Percentiles rank a stretch among this genome's conserved stretches.
Evolutionary conservation across 2,113 vertebrate genomes (phyloP).

Genomic region (Elachura formosa): DNA sequence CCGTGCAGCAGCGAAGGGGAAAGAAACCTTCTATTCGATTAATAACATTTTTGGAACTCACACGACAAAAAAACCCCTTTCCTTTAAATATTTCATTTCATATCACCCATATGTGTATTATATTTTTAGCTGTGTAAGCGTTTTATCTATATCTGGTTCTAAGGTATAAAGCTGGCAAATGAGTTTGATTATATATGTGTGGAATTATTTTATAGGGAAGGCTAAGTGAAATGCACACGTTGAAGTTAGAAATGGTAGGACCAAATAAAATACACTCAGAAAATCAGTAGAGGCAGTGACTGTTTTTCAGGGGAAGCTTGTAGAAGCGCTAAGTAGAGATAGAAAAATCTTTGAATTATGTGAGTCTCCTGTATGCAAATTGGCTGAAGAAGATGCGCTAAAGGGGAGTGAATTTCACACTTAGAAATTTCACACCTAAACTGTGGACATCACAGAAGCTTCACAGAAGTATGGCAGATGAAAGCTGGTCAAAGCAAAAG

Average conservation of each 20-base stretch:
- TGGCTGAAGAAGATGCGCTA: not conserved
- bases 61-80: not conserved
- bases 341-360: not conserved
- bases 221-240: not conserved
- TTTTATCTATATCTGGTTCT: not conserved
- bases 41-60: not conserved
- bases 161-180: not conserved
- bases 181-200: not conserved
- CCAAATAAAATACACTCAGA: not conserved
- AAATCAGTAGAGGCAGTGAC: not conserved
- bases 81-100: not conserved
- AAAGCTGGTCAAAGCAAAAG: not conserved
- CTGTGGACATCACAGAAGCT: not conserved
- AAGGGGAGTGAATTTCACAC: conserved; percentile 13
- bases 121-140: not conserved
- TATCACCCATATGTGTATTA: not conserved
- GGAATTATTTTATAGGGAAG: not conserved
- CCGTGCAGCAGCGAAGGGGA: not conserved
- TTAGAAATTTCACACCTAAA: conserved; percentile 13
- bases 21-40: not conserved
- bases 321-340: not conserved
- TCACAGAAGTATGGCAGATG: not conserved
- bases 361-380: not conserved
- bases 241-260: not conserved
- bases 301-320: not conserved